A percentile compares a stretch with the other conserved stretches of the same genome.
phyloP scores from a whole-genome alignment of 2,888 invertebrate genomes.

The Drosophila mayaguana region DNA sequence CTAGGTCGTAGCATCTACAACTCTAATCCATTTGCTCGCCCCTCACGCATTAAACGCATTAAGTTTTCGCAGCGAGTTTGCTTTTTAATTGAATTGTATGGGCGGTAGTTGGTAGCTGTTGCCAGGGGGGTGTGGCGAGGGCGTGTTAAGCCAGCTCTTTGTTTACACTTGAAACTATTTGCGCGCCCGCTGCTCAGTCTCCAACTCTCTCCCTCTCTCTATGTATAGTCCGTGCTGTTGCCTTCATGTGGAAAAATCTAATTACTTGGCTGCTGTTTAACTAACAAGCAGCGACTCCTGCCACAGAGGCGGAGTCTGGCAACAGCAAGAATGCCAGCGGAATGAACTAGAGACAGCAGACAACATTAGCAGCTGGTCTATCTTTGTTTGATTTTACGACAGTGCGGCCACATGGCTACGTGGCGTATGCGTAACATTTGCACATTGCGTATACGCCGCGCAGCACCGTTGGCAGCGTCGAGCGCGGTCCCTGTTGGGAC shows the following conservation, averaged over 20 bases:
- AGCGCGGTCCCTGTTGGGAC: conserved; percentile 44
- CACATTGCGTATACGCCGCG: conserved; percentile 50
- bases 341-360: conserved; percentile 6
- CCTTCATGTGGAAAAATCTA: conserved; percentile 73
- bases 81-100: conserved; percentile 75
- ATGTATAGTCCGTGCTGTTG: conserved; percentile 22
- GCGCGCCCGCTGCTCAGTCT: conserved; percentile 29
- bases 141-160: conserved; percentile 46
- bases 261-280: conserved; percentile 75
- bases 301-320: conserved; percentile 18
- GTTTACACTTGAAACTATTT: conserved; percentile 72
- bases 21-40: conserved; percentile 74
- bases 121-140: conserved; percentile 24
- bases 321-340: conserved; percentile 4
- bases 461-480: conserved; percentile 16
- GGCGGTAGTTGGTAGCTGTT: conserved; percentile 17
- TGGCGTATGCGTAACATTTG: conserved; percentile 71
- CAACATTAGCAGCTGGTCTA: conserved; percentile 46
- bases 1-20: conserved; percentile 8
- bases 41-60: conserved; percentile 78
- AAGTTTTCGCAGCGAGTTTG: conserved; percentile 60
- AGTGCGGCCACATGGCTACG: conserved; percentile 21
- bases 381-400: conserved; percentile 58
- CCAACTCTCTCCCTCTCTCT: too few species aligned
- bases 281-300: conserved; percentile 53